Conservation (phyloP, 2,888 invertebrate species). For the Noctua janthina region DNA sequence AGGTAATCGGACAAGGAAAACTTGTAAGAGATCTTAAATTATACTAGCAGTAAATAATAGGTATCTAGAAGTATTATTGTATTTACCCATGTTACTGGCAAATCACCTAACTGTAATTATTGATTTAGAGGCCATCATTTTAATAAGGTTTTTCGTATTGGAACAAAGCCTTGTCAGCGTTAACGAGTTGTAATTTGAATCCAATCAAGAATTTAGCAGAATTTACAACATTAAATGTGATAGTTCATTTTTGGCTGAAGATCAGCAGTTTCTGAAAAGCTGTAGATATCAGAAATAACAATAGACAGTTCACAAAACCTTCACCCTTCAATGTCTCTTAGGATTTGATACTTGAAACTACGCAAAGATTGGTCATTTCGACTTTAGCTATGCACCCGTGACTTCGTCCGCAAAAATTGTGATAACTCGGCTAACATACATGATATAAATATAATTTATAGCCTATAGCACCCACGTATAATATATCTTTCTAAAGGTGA, state of each 20-base stretch:
- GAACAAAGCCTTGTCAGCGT: constrained; percentile 24
- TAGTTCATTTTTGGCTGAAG: constrained; percentile 5
- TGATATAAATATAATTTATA: too few species aligned
- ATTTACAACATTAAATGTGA: constrained; percentile 7
- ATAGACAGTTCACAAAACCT: neutral
- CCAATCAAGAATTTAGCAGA: constrained; percentile 33
- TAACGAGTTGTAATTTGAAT: constrained; percentile 42
- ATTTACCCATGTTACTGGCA: neutral
- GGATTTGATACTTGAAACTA: neutral
- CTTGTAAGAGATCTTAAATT: neutral
- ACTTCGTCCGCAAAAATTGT: too few species aligned
- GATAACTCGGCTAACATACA: too few species aligned
- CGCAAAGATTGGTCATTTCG: neutral
- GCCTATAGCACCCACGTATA: too few species aligned
- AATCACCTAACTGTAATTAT: neutral
- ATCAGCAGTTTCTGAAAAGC: constrained; percentile 8
- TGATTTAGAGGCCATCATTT: neutral
- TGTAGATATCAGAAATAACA: neutral
- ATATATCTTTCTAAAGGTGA: too few species aligned
- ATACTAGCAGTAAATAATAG: neutral
- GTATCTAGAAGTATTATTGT: neutral
- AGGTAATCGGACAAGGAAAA: neutral
- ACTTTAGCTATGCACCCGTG: neutral
- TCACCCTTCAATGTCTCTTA: neutral
- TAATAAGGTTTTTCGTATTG: constrained; percentile 14